Percentiles rank a stretch among this genome's conserved stretches.
Evolutionary conservation across 2,113 vertebrate species (phyloP).

Genomic region (Mola mola): DNA sequence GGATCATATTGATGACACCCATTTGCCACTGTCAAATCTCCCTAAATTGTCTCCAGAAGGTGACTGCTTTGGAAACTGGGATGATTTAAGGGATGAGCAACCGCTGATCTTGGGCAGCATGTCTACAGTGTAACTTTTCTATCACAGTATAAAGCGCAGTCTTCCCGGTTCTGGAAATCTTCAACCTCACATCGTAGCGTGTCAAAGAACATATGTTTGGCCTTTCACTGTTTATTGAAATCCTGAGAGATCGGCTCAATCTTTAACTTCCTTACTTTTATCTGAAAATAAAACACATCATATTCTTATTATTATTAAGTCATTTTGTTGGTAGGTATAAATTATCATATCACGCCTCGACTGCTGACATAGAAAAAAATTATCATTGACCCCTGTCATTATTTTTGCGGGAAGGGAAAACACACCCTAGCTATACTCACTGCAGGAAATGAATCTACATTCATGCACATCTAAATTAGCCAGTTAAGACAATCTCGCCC

Average conservation of each 20-base stretch:
- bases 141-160: conserved; percentile 14
- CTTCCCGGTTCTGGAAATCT: conserved; percentile 6
- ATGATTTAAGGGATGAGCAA: conserved; percentile 44
- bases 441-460: conserved; percentile 94
- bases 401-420: conserved; percentile 59
- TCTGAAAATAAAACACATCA: conserved; percentile 16
- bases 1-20: conserved; percentile 70
- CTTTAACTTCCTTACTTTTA: neutral
- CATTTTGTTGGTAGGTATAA: conserved; percentile 40
- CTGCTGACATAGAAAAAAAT: conserved; percentile 80
- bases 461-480: conserved; percentile 97
- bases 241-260: neutral
- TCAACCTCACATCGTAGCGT: conserved; percentile 15
- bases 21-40: conserved; percentile 75
- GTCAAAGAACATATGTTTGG: conserved; percentile 25
- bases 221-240: conserved; percentile 9
- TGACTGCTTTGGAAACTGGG: conserved; percentile 43
- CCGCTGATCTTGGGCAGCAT: conserved; percentile 21
- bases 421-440: conserved; percentile 86
- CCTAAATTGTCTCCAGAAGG: conserved; percentile 50
- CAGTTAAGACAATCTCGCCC: conserved; percentile 95
- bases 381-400: conserved; percentile 94
- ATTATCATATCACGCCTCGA: conserved; percentile 51
- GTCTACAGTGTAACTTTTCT: conserved; percentile 20
- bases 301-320: conserved; percentile 24